These are phyloP conservation scores for Tribolium freemani DNA, from an alignment of 2,888 invertebrate genomes.

Conservation along the genomic window DNA sequence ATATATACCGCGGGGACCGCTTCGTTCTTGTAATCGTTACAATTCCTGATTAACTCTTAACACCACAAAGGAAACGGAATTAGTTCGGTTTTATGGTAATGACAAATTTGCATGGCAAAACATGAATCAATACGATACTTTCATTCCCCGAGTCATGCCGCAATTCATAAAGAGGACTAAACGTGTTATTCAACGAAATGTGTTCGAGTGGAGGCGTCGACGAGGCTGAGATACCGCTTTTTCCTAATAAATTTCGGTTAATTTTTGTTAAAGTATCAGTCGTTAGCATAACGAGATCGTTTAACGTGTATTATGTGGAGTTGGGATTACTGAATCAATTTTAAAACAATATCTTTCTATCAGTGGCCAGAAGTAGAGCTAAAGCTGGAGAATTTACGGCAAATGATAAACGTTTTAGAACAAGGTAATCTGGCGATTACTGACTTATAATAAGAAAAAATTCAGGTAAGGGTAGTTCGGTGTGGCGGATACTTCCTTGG, in stretches of 20 bases:
- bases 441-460: background rate
- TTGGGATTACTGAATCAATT: no score
- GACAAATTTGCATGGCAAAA: background rate
- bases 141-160: background rate
- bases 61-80: conserved; percentile 5
- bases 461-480: background rate
- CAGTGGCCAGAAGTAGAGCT: no score
- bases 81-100: background rate
- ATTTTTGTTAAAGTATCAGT: background rate
- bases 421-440: background rate
- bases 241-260: background rate
- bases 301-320: background rate
- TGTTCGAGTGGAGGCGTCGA: background rate
- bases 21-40: background rate
- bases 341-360: no score
- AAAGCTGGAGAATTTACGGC: background rate
- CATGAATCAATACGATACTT: background rate
- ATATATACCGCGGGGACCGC: conserved; percentile 2
- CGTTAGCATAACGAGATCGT: background rate
- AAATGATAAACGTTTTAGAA: background rate
- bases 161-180: background rate
- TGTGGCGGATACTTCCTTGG: background rate
- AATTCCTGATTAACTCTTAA: conserved; percentile 5
- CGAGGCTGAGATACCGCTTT: no score
- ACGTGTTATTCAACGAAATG: background rate